These are phyloP conservation scores for Scaptomyza polygonia DNA, from an alignment of 2,888 invertebrate species.

Conservation along the genomic window DNA sequence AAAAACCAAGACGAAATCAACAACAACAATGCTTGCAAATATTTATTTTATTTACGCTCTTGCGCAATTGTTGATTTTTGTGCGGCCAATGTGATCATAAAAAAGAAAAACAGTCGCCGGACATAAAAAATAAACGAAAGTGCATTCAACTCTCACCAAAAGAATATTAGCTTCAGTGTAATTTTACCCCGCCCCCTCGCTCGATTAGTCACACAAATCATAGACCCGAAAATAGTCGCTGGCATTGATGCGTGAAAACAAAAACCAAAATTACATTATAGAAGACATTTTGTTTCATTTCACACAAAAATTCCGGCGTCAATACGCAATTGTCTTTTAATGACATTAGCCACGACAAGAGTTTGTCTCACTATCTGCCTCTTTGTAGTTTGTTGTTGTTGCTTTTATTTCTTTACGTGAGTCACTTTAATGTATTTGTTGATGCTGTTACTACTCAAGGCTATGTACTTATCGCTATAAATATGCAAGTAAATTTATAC, in stretches of 20 bases:
- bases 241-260: conserved; percentile 70
- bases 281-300: conserved; percentile 56
- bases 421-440: conserved; percentile 30
- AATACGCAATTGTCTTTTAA: conserved; percentile 57
- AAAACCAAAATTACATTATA: conserved; percentile 67
- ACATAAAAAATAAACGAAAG: conserved; percentile 57
- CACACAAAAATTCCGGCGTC: conserved; percentile 41
- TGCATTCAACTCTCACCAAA: conserved; percentile 63
- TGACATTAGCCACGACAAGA: conserved; percentile 45
- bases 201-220: conserved; percentile 51
- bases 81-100: conserved; percentile 55
- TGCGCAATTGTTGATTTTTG: conserved; percentile 64
- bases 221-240: conserved; percentile 57
- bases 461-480: conserved; percentile 19
- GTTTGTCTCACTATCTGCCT: conserved; percentile 24
- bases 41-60: conserved; percentile 52
- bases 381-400: conserved; percentile 16
- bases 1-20: conserved; percentile 7
- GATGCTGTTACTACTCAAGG: conserved; percentile 36
- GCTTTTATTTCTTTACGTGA: conserved; percentile 22
- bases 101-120: conserved; percentile 51
- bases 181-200: not conserved
- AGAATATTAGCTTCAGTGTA: not conserved
- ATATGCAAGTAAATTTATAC: conserved; percentile 1
- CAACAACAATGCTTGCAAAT: conserved; percentile 60